Evolutionary conservation across 53 echinoderm and acorn worm genomes (phyloP), one percentile per base, ranked within the genome.

Genomic region (Temnopleurus reevesii): DNA sequence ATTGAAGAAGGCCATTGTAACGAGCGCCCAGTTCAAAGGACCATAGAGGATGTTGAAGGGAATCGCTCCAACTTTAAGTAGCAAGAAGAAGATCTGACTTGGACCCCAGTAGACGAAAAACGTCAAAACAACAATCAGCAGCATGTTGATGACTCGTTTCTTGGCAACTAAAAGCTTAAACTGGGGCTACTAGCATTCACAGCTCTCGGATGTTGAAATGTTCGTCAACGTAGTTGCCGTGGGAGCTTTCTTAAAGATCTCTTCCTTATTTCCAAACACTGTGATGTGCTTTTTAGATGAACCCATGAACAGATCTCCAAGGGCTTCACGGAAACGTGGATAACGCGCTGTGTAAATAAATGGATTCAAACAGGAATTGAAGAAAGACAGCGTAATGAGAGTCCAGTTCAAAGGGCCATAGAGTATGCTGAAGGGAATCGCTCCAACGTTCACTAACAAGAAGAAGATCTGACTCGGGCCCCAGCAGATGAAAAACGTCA

Each of bases 31-130:
- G 23, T 82, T 13, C 9, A 55, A 8, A 0, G 30, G 53, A 8
- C 82, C 29, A 31, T 55, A 34, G 4, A 53, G 56, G 35, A 31
- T 10, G 30, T 12, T 9, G 19, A 21, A 12, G 2, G 53, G 26
- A 3, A 55, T 18, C 0, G 34, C 10, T 13, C 82, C 82, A n/a
- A 82, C 27, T 12, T 49, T 82, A 19, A 82, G 29, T 1, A 29
- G 3, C 26, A 82, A n/a, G 18, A 19, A 82, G 51, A 82, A 51
- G 23, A n/a, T 82, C 29, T 55, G 82, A 54, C 26, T 28, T 0
- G 56, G 82, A n/a, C 82, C 82, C 82, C 82, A 82, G n/a, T 30
- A 82, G 15, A 82, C 35, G 35, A 55, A 1, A 36, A 82, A 82
- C 7, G 29, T 35, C 30, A 35, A 0, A 0, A 55, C 4, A 31